These are phyloP conservation scores for Carassius auratus DNA, from an alignment of 2,113 vertebrate genomes.

Conservation along the genomic window DNA sequence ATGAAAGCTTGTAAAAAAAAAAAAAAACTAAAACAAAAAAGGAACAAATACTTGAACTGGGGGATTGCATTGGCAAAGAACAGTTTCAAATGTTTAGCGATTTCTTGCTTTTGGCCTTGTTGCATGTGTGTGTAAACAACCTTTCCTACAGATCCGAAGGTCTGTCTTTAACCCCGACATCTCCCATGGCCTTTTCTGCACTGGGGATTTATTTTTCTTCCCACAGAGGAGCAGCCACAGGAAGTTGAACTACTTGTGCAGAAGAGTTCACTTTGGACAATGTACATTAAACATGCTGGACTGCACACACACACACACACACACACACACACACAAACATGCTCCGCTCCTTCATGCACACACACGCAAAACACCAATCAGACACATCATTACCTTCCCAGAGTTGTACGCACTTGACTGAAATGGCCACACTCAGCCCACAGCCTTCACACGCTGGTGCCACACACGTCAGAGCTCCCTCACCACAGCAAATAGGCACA, in stretches of 20 bases:
- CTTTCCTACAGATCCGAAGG: constrained; percentile 38
- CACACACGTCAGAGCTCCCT: constrained; percentile 49
- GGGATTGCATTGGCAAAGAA: constrained; percentile 12
- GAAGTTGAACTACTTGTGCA: constrained; percentile 25
- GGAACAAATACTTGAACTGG: constrained; percentile 42
- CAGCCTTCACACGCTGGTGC: constrained; percentile 47
- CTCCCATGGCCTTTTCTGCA: constrained; percentile 27
- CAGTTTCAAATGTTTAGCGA: constrained; percentile 32
- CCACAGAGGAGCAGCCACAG: constrained; percentile 8
- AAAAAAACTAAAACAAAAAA: constrained; percentile 48
- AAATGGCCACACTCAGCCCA: constrained; percentile 15
- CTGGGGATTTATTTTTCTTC: background rate
- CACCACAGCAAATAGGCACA: constrained; percentile 44
- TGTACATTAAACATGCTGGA: constrained; percentile 26
- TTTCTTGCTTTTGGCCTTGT: constrained; percentile 35
- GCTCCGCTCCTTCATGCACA: no score
- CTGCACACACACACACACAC: no score
- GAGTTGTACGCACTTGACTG: constrained; percentile 6
- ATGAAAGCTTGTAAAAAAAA: constrained; percentile 54
- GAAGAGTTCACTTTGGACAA: constrained; percentile 14
- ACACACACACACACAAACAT: no score
- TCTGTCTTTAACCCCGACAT: constrained; percentile 32
- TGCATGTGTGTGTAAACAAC: constrained; percentile 49
- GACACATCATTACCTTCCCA: constrained; percentile 30
- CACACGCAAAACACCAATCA: background rate